Evolutionary conservation across 2,888 invertebrate species (phyloP), one percentile per base, ranked within the genome.

Genomic region (Mechanitis messenoides): DNA sequence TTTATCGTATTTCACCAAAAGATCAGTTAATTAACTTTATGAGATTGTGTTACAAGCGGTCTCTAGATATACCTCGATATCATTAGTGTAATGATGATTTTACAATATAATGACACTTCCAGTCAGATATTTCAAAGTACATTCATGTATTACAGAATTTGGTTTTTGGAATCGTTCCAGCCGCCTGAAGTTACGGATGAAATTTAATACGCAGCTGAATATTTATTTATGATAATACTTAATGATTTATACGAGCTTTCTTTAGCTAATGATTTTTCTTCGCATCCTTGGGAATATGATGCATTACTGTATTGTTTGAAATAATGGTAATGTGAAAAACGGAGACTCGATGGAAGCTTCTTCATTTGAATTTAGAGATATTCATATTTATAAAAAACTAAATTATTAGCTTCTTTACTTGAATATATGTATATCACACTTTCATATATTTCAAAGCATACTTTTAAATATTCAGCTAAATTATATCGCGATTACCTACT

Each of bases 141-240:
- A 56, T 63, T 69, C 60, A 56, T 53, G 67, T 54, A 58, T 56
- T 63, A 75, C 75, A 74, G 79, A 76, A 76, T 78, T 76, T 69
- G 80, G 77, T 76, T 77, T 74, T 76, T 84, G 85, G 85, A 78
- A 74, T 69, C 61, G 61, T 68, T 82, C 85, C 85, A 85, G 79
- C 72, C 69, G 70, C 70, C 68, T 75, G 72, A 74, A 75, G 74
- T 73, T 73, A 74, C 76, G 76, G 82, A 83, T 84, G 80, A 84
- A 86, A 84, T 85, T 86, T 85, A 87, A 87, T 87, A 85, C 84
- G 78, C 78, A 80, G 79, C 83, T 87, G 87, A 86, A 87, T 87
- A 87, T 87, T 85, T 87, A 86, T 87, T 87, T 87, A 87, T 87
- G 86, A 80, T 86, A 87, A 86, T 87, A 79, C 78, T 77, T 81